phyloP scores from a whole-genome alignment of 2,888 invertebrate genomes.

The Trileptium ribeirensis region DNA sequence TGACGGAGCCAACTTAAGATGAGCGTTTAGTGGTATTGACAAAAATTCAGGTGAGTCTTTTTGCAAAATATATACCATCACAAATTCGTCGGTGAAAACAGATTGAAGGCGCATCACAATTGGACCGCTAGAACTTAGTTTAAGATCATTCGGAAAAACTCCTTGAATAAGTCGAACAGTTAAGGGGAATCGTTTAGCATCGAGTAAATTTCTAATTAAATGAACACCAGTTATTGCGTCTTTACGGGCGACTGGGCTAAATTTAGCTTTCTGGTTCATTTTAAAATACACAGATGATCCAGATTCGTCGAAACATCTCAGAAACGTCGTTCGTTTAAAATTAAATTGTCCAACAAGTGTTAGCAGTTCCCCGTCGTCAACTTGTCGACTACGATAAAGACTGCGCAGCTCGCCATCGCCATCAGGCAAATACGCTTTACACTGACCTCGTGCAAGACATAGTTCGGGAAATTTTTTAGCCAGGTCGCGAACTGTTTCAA shows the following conservation, averaged over 20 bases:
- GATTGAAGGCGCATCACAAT: background rate
- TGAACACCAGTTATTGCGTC: conserved; percentile 91
- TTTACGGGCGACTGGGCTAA: conserved; percentile 82
- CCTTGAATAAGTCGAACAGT: conserved; percentile 78
- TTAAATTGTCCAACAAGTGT: conserved; percentile 46
- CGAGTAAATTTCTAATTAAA: conserved; percentile 74
- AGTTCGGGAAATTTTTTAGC: conserved; percentile 57
- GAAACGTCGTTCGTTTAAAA: conserved; percentile 55
- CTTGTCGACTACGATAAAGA: conserved; percentile 25
- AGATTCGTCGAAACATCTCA: conserved; percentile 75
- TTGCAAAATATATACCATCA: conserved; percentile 60
- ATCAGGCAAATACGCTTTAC: conserved; percentile 46
- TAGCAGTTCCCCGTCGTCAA: conserved; percentile 49
- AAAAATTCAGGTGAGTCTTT: conserved; percentile 66
- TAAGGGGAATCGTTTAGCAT: conserved; percentile 74
- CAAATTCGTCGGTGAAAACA: background rate
- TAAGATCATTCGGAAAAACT: background rate
- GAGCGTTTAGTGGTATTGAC: conserved; percentile 74
- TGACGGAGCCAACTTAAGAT: conserved; percentile 63
- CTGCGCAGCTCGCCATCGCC: conserved; percentile 44
- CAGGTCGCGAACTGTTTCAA: conserved; percentile 77
- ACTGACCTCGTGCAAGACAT: conserved; percentile 65
- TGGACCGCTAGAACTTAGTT: background rate
- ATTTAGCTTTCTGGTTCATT: conserved; percentile 78
- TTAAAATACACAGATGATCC: conserved; percentile 75